These are phyloP conservation scores for Syndactyla subalaris DNA, from an alignment of 2,797 vertebrate genomes.

Conservation along the genomic window DNA sequence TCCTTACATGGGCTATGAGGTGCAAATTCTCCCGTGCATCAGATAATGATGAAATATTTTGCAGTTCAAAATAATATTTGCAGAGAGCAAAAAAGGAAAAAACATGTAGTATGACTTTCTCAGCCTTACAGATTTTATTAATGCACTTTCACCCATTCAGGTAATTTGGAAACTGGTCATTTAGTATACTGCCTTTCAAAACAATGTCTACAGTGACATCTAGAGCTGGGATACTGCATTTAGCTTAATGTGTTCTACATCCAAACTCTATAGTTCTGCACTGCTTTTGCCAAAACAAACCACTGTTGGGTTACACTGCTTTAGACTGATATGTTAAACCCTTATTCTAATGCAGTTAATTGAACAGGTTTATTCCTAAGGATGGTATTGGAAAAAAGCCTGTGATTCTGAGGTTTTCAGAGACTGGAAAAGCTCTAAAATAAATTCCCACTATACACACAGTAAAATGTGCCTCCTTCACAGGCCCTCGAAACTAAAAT, in stretches of 20 bases:
- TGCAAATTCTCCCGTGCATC: background rate
- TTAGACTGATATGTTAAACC: background rate
- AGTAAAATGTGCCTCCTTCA: background rate
- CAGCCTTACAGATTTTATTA: background rate
- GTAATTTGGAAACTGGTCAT: background rate
- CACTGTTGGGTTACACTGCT: background rate
- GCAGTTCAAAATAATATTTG: background rate
- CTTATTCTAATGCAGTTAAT: background rate
- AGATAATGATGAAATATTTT: background rate
- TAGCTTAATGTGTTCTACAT: background rate
- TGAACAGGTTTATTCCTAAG: background rate
- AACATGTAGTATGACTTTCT: background rate
- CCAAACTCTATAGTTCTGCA: background rate
- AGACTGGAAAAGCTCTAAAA: background rate
- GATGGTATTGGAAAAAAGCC: background rate
- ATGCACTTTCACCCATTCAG: background rate
- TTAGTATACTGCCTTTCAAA: background rate
- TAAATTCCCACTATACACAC: background rate
- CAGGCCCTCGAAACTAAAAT: background rate
- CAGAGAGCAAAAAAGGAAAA: background rate
- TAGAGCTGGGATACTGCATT: slow-evolving; percentile 25
- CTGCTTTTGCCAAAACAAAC: background rate
- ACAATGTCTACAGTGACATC: slow-evolving; percentile 53
- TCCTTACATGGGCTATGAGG: background rate
- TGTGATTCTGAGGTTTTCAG: background rate